Conservation (phyloP, 2,888 invertebrate genomes). For the Urechis unicinctus region DNA sequence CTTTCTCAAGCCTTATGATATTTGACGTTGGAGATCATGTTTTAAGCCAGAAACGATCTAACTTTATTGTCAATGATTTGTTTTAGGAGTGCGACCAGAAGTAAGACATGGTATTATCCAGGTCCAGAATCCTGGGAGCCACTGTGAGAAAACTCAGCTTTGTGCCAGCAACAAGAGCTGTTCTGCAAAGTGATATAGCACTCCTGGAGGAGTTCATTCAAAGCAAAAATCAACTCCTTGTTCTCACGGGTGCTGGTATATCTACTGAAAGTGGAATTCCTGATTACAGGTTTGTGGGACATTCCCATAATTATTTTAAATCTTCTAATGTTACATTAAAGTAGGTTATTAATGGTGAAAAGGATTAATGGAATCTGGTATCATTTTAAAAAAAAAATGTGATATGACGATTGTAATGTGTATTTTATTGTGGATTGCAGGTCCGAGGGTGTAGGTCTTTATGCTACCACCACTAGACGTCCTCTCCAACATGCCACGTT, state of each 20-base stretch:
- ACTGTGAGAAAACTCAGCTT: too few species aligned
- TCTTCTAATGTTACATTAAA: background rate
- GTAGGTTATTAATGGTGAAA: too few species aligned
- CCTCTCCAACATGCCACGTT: slow-evolving; percentile 85
- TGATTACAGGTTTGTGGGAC: slow-evolving; percentile 7
- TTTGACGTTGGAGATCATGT: too few species aligned
- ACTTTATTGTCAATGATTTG: too few species aligned
- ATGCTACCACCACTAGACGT: slow-evolving; percentile 74
- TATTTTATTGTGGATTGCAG: slow-evolving; percentile 13
- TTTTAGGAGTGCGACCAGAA: too few species aligned
- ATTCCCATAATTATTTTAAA: background rate
- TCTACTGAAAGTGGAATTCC: slow-evolving; percentile 72
- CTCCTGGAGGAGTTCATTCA: slow-evolving; percentile 60
- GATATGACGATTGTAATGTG: background rate
- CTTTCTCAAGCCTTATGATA: too few species aligned
- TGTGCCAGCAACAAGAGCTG: slow-evolving; percentile 72
- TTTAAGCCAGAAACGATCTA: too few species aligned
- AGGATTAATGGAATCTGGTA: too few species aligned
- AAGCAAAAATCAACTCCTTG: slow-evolving; percentile 52
- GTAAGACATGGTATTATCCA: too few species aligned
- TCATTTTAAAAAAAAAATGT: too few species aligned
- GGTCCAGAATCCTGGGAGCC: too few species aligned
- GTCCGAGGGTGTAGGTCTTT: slow-evolving; percentile 54
- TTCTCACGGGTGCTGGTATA: slow-evolving; percentile 88
- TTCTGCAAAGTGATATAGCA: slow-evolving; percentile 44